Conservation (phyloP, 2,888 invertebrate species). For the Sphaeridia pumilis region DNA sequence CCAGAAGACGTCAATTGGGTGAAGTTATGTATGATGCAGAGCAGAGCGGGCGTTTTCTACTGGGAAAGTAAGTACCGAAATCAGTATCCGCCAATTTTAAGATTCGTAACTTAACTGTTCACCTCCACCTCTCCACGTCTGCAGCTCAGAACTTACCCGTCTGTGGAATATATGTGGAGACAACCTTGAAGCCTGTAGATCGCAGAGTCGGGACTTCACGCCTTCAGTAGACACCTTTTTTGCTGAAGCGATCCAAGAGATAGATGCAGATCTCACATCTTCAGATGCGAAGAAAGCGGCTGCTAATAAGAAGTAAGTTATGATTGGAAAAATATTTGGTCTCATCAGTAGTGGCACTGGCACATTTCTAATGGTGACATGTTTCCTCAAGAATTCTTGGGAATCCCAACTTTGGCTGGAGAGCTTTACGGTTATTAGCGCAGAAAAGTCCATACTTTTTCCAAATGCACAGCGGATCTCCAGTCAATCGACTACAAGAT, state of each 20-base stretch:
- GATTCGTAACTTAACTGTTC: no score
- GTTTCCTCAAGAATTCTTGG: conserved; percentile 47
- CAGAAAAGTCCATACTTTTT: conserved; percentile 83
- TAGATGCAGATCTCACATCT: conserved; percentile 46
- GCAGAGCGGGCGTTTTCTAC: conserved; percentile 55
- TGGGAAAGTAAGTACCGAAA: conserved; percentile 69
- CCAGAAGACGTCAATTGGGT: conserved; percentile 52
- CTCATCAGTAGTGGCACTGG: no score
- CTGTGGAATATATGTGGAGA: conserved; percentile 90
- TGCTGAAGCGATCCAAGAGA: conserved; percentile 56
- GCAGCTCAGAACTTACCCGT: conserved; percentile 77
- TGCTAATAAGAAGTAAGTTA: conserved; percentile 26
- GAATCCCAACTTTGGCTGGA: conserved; percentile 85
- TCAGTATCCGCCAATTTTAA: no score
- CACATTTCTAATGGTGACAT: no score
- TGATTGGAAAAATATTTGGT: conserved; percentile 1
- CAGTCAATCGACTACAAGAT: conserved; percentile 71
- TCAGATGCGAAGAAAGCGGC: conserved; percentile 26
- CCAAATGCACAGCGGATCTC: conserved; percentile 53
- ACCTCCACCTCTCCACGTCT: no score
- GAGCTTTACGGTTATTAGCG: conserved; percentile 76
- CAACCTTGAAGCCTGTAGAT: conserved; percentile 83
- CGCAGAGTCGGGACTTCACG: conserved; percentile 75
- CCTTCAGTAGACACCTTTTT: conserved; percentile 65
- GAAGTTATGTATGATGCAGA: conserved; percentile 65